phyloP scores from a whole-genome alignment of 2,113 vertebrate species.

The Nannospalax galili region DNA sequence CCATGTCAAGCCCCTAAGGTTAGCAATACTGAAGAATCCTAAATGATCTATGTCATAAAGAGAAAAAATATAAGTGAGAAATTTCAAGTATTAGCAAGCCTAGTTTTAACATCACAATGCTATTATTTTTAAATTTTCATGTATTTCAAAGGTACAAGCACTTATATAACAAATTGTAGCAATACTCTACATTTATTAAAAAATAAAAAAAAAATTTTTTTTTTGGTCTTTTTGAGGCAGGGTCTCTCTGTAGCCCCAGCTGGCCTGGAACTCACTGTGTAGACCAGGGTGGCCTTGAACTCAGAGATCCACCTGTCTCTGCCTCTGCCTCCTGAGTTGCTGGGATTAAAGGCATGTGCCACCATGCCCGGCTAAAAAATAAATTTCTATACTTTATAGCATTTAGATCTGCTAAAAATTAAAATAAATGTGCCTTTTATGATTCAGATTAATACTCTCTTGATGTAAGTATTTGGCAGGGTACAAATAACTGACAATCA shows the following conservation, averaged over 20 bases:
- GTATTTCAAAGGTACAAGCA: constrained; percentile 46
- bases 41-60: constrained; percentile 28
- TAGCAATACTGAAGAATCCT: background rate
- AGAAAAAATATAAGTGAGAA: background rate
- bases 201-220: too few species aligned
- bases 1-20: background rate
- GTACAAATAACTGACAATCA: constrained; percentile 19
- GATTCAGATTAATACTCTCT: constrained; percentile 40
- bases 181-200: too few species aligned
- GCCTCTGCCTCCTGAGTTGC: too few species aligned
- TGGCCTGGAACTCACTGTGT: too few species aligned
- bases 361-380: too few species aligned
- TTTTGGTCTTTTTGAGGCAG: too few species aligned
- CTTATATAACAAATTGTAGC: background rate
- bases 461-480: background rate
- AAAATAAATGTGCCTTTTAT: constrained; percentile 11
- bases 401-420: constrained; percentile 24
- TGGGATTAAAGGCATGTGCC: too few species aligned
- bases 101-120: constrained; percentile 36
- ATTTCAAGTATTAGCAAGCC: constrained; percentile 18
- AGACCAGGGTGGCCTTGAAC: too few species aligned
- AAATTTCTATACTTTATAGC: constrained; percentile 32
- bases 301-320: too few species aligned
- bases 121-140: constrained; percentile 41
- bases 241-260: too few species aligned